A percentile compares a stretch with the other conserved stretches of the same genome.
Evolutionary conservation across 2,797 vertebrate genomes (phyloP).

Genomic region (Numenius phaeopus): DNA sequence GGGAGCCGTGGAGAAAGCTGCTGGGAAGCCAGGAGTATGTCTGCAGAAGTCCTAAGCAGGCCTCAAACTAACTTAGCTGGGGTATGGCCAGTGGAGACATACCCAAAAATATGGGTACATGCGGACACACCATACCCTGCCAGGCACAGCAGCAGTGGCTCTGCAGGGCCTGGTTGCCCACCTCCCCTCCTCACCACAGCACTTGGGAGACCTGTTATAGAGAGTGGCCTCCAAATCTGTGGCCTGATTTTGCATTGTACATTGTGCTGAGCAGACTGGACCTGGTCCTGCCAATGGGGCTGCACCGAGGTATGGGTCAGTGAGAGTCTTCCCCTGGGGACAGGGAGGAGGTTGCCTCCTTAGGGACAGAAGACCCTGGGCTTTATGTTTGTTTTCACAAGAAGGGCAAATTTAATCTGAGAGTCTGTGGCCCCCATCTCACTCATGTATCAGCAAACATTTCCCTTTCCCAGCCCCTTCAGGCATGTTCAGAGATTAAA

Average conservation of each 20-base stretch:
- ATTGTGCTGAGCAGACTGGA: not conserved
- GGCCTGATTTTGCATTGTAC: not conserved
- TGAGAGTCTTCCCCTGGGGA: not conserved
- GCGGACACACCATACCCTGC: not conserved
- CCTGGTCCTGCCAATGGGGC: not conserved
- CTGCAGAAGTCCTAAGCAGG: not conserved
- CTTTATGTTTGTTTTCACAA: not conserved
- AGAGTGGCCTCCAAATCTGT: not conserved
- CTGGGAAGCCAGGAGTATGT: not conserved
- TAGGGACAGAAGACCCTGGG: not conserved
- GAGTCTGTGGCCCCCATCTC: not conserved
- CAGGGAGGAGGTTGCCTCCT: not conserved
- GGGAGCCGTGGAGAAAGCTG: not conserved
- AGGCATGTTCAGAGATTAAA: not conserved
- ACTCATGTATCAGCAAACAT: not conserved
- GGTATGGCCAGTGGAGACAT: not conserved
- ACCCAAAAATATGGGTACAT: fast-evolving
- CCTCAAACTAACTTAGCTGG: not conserved
- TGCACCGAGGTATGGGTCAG: not conserved
- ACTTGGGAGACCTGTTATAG: not conserved
- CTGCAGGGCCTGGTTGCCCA: not conserved
- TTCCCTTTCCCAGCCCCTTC: not conserved
- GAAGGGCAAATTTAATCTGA: not conserved
- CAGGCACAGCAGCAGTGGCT: not conserved
- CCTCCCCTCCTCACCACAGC: not conserved